Conservation (phyloP, 2,888 invertebrate genomes). For the Pedicia rivosa region DNA sequence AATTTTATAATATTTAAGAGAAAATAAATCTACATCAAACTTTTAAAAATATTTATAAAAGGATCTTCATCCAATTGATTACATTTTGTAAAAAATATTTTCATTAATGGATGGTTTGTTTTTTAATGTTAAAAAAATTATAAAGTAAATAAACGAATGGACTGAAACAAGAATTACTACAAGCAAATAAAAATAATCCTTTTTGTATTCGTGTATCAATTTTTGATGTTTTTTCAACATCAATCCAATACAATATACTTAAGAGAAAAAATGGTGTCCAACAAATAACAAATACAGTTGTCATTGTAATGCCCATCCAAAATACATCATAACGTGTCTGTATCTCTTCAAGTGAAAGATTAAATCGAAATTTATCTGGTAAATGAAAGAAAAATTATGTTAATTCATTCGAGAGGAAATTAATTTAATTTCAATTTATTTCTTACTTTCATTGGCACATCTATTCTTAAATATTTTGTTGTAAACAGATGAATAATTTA, state of each 20-base stretch:
- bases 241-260: conserved; percentile 78
- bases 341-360: no score
- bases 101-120: conserved; percentile 14
- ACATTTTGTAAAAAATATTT: background rate
- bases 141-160: conserved; percentile 89
- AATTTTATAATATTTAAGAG: no score
- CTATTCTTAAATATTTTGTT: conserved; percentile 66
- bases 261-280: conserved; percentile 95
- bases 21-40: no score
- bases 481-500: conserved; percentile 77
- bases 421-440: no score
- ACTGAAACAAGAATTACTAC: conserved; percentile 92
- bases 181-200: conserved; percentile 83
- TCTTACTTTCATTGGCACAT: conserved; percentile 31
- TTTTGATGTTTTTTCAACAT: conserved; percentile 47
- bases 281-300: conserved; percentile 81
- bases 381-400: no score
- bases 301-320: conserved; percentile 91
- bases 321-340: no score
- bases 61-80: no score
- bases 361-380: no score
- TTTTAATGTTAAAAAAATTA: conserved; percentile 56
- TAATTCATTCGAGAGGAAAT: no score
- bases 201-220: conserved; percentile 60
- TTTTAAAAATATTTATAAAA: no score